These are phyloP conservation scores for Leuciscus waleckii DNA, from an alignment of 2,797 vertebrate genomes.

Conservation along the genomic window DNA sequence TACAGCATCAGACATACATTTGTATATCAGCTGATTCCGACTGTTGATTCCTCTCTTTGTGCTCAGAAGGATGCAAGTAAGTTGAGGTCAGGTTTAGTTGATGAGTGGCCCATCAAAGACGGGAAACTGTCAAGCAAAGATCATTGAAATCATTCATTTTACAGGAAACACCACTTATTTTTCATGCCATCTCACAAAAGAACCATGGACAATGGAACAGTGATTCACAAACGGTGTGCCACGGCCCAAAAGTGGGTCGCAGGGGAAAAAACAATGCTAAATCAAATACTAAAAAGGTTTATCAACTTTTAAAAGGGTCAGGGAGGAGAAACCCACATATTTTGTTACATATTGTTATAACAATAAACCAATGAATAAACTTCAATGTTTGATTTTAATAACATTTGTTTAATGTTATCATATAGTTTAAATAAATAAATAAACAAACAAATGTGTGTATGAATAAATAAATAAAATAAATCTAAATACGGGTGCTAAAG, in stretches of 20 bases:
- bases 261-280: background rate
- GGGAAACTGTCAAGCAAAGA: constrained; percentile 17
- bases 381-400: background rate
- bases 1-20: background rate
- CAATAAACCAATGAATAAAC: background rate
- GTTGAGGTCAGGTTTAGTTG: constrained; percentile 33
- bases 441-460: background rate
- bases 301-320: background rate
- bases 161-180: constrained; percentile 40
- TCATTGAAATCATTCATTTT: constrained; percentile 7
- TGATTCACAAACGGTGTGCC: background rate
- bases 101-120: background rate
- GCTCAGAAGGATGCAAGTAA: constrained; percentile 22
- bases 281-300: background rate
- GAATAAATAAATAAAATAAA: too few relatives aligned
- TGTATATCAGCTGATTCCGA: constrained; percentile 20
- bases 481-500: background rate
- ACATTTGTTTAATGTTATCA: background rate
- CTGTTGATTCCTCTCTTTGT: constrained; percentile 38
- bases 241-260: background rate
- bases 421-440: background rate
- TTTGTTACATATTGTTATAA: background rate
- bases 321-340: background rate
- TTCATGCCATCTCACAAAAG: constrained; percentile 26
- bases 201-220: constrained; percentile 19